These are phyloP conservation scores for Clarias batrachus DNA, from an alignment of 2,113 vertebrate species.

Conservation along the genomic window DNA sequence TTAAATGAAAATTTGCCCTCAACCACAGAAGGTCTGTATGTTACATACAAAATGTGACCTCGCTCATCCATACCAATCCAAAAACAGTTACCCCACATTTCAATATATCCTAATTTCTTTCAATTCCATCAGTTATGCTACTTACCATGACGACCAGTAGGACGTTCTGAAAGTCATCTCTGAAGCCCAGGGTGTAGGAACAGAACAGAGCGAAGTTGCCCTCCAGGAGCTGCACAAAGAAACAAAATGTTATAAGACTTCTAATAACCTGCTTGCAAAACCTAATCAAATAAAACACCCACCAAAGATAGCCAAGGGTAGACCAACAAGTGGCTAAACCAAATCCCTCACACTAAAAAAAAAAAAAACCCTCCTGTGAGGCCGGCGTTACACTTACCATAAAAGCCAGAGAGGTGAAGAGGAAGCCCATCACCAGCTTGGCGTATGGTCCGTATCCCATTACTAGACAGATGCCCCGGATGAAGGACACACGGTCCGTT, in stretches of 20 bases:
- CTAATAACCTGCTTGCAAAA: slow-evolving; percentile 18
- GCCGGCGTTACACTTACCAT: slow-evolving; percentile 76
- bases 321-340: background rate
- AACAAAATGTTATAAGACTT: slow-evolving; percentile 9
- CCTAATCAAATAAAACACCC: background rate
- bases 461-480: slow-evolving; percentile 83
- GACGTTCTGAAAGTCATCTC: slow-evolving; percentile 90
- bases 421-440: slow-evolving; percentile 87
- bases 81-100: background rate
- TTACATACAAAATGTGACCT: background rate
- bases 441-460: slow-evolving; percentile 85
- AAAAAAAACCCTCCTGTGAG: background rate
- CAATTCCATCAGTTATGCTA: background rate
- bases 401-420: slow-evolving; percentile 93
- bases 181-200: slow-evolving; percentile 86
- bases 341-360: background rate
- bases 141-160: slow-evolving; percentile 94
- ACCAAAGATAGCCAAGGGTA: background rate
- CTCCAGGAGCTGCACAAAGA: slow-evolving; percentile 81
- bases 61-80: background rate
- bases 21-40: background rate
- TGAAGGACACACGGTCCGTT: slow-evolving; percentile 74
- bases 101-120: background rate
- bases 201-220: slow-evolving; percentile 96
- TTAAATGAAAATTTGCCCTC: background rate